These are phyloP conservation scores for Lates japonicus DNA, from an alignment of 2,797 vertebrate genomes.

Conservation along the genomic window DNA sequence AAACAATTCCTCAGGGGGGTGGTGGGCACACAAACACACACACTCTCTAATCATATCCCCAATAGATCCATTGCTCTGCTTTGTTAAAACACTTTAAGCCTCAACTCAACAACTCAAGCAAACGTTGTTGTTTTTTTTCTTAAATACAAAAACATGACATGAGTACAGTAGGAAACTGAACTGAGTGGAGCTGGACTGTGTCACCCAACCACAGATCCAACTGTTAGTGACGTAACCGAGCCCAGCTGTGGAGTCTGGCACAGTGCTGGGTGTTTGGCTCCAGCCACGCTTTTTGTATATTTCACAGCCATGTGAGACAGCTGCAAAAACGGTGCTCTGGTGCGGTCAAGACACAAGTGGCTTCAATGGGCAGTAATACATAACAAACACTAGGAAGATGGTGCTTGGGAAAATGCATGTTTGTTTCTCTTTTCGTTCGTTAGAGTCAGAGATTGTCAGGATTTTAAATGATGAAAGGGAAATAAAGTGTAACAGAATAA, in stretches of 20 bases:
- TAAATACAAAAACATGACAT: conserved; percentile 22
- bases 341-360: conserved; percentile 7
- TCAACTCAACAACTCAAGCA: conserved; percentile 23
- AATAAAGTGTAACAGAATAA: conserved; percentile 26
- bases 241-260: conserved; percentile 66
- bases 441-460: background rate
- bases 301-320: conserved; percentile 46
- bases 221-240: conserved; percentile 52
- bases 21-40: conserved; percentile 10
- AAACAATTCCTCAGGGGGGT: conserved; percentile 21
- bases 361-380: conserved; percentile 27
- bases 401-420: background rate
- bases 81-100: conserved; percentile 17
- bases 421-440: conserved; percentile 17
- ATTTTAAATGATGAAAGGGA: conserved; percentile 18
- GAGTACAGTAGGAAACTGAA: conserved; percentile 47
- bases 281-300: conserved; percentile 42
- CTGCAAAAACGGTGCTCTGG: conserved; percentile 49
- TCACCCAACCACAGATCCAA: conserved; percentile 39
- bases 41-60: background rate
- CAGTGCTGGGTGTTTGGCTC: conserved; percentile 28
- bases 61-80: background rate
- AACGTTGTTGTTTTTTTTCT: no score
- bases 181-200: conserved; percentile 31
- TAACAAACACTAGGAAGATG: conserved; percentile 14